Conservation (phyloP, 1,140 invertebrate species). For the Drosophila melanogaster region DNA sequence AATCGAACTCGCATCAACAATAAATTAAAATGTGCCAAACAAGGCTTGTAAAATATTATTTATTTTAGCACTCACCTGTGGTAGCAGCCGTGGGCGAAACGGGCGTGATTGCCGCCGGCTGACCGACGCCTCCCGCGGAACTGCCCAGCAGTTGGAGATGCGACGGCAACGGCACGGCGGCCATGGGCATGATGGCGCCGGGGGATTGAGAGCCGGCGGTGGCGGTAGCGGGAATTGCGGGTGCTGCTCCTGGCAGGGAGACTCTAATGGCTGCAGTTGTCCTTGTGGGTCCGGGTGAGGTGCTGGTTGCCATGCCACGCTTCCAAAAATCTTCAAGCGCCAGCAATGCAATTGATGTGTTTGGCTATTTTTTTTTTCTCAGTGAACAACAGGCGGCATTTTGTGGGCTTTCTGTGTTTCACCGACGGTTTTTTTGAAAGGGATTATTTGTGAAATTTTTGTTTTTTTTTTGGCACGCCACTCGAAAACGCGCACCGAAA, state of each 20-base stretch:
- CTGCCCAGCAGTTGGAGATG: constrained; percentile 56
- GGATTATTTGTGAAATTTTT: not conserved
- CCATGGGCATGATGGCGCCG: constrained; percentile 56
- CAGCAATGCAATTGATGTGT: too few relatives aligned
- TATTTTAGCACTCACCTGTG: constrained; percentile 51
- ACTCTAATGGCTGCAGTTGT: constrained; percentile 35
- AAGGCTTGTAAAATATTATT: not conserved
- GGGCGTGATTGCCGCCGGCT: constrained; percentile 65
- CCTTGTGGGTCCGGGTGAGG: constrained; percentile 49
- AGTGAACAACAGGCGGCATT: constrained; percentile 14
- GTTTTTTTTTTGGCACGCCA: not conserved
- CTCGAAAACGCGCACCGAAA: constrained; percentile 30
- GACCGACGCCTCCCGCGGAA: constrained; percentile 30
- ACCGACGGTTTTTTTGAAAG: constrained; percentile 21
- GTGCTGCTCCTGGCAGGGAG: constrained; percentile 18
- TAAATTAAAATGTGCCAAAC: not conserved
- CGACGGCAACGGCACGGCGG: constrained; percentile 59
- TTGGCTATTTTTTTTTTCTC: not conserved
- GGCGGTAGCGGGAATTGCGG: constrained; percentile 1
- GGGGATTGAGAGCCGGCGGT: constrained; percentile 7
- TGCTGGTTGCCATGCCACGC: constrained; percentile 41
- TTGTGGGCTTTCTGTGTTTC: constrained; percentile 18
- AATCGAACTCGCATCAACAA: not conserved
- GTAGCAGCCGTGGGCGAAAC: constrained; percentile 53
- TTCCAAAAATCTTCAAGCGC: not conserved